Base-by-base conservation (phyloP, 2,888 invertebrate genomes). In the Nymphalis polychloros region DNA sequence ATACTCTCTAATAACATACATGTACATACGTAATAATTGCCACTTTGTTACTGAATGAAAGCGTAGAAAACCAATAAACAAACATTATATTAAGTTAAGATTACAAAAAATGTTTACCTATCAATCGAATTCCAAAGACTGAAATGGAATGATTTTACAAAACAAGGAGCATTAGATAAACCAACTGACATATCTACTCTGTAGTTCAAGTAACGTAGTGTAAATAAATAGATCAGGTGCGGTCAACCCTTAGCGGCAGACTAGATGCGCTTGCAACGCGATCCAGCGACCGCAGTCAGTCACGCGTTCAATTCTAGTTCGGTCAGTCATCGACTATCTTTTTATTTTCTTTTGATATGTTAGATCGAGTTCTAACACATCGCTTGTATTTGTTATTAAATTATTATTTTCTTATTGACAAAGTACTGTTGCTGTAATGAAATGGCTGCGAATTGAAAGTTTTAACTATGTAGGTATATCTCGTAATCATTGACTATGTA, bases 201-300 rank as follows among this genome's bases (percentile, higher is more conserved):
- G 10, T 23, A 52, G 13, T 53, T 23, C 16, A 53, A 53, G 27
- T 20, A 53, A 27, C 20, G 53, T 53, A 53, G 53, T 53, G 53
- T 53, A 53, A 53, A 53, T 53, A 53, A 53, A 69, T 62, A 63
- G 41, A 49, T 47, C 47, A 55, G 23, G 35, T 66, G 63, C 49
- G 59, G 59, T 61, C 27, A 49, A 60, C 35, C 49, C 41, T 63
- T n/a, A 57, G 71, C 68, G 67, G 64, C 66, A 63, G 23, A 64
- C 57, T 69, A 68, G 72, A 72, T 72, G 68, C 48, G 63, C 67
- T 31, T 27, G 71, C 62, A 66, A 73, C 65, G 41, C 52, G 71
- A 72, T 67, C 66, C 63, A 46, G 53, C 46, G 35, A 69, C 75
- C 75, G 70, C 74, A 72, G 68, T 59, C 74, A 68, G 67, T 69